Evolutionary conservation across 2,888 invertebrate species (phyloP), one percentile per base, ranked within the genome.

Genomic region (Omphaloscelis lunosa): DNA sequence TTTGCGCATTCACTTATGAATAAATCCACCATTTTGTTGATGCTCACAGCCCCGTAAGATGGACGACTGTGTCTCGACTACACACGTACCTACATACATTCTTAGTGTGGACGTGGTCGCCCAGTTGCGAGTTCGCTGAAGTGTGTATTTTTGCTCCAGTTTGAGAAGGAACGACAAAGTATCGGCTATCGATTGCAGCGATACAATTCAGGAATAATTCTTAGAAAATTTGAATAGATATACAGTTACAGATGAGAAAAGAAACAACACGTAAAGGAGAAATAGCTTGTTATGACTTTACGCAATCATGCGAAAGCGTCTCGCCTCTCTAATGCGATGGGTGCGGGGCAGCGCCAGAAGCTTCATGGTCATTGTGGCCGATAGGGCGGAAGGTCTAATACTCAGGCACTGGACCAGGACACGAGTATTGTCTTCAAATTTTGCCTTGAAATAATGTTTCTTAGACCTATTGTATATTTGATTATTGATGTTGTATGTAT

Each of bases 1-100:
- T 79, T 83, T 76, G 77, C 69, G 71, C 76, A 56, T 83, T 81
- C 69, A 75, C 71, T 79, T 86, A 75, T 80, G 78, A 86, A 88
- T 88, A 87, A 87, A 72, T 86, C 62, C 72, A 56, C 65, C 71
- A 74, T 75, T 74, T 74, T 75, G 56, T 78, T 69, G 68, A 77
- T 80, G 68, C 73, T 83, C 77, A 66, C 82, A 71, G 67, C 72
- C 77, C 69, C 56, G 68, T 41, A 79, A 80, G 61, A 78, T 76
- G 61, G 76, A 69, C 73, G 72, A 67, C 59, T 76, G 68, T 39
- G 61, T 23, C 59, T 68, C 68, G 53, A 77, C 39, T 56, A 59
- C 39, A 23, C 58, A 63, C 29, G 39, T 23, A 59, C 27, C 48
- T 59, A 39, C 17, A 72, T 70, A 63, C 48, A 70, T 68, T 72